These are phyloP conservation scores for Sanderia malayensis DNA, from an alignment of 30 jellyfish, hydroid and myxozoan species.

Conservation along the genomic window DNA sequence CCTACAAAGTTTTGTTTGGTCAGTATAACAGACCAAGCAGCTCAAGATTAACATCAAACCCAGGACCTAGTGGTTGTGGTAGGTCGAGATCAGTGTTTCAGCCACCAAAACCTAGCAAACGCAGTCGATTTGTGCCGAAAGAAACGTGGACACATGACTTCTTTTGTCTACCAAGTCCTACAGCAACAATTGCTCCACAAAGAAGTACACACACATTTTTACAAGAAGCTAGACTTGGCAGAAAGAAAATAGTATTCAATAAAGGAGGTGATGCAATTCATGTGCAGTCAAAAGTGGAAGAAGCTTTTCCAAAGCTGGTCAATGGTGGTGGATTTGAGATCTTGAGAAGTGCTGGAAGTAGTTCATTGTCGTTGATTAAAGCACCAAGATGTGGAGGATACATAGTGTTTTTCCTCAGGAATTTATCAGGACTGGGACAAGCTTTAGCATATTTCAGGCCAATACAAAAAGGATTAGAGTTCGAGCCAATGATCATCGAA, in stretches of 20 bases:
- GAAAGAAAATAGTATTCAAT: neutral
- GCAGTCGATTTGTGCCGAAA: neutral
- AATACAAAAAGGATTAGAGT: too few species aligned
- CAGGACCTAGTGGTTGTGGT: too few species aligned
- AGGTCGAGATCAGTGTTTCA: too few species aligned
- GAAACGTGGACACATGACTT: slow-evolving; percentile 19
- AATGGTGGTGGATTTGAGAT: slow-evolving; percentile 10
- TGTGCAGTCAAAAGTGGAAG: neutral
- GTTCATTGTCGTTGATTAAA: neutral
- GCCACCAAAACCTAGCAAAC: too few species aligned
- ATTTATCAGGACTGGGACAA: slow-evolving; percentile 14
- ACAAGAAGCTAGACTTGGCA: slow-evolving; percentile 15
- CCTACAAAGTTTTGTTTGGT: too few species aligned
- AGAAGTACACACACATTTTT: neutral
- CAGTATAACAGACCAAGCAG: too few species aligned
- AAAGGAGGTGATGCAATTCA: slow-evolving; percentile 7
- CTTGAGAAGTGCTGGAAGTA: neutral
- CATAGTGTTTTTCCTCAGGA: slow-evolving; percentile 7
- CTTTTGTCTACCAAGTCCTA: neutral
- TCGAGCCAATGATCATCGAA: too few species aligned
- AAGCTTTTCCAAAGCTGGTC: slow-evolving; percentile 1
- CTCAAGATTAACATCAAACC: too few species aligned
- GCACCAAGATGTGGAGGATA: slow-evolving; percentile 20
- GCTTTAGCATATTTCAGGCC: slow-evolving; percentile 19
- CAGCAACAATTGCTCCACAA: neutral